Conservation (phyloP, 2,888 invertebrate genomes). For the Stenoptilia bipunctidactyla region DNA sequence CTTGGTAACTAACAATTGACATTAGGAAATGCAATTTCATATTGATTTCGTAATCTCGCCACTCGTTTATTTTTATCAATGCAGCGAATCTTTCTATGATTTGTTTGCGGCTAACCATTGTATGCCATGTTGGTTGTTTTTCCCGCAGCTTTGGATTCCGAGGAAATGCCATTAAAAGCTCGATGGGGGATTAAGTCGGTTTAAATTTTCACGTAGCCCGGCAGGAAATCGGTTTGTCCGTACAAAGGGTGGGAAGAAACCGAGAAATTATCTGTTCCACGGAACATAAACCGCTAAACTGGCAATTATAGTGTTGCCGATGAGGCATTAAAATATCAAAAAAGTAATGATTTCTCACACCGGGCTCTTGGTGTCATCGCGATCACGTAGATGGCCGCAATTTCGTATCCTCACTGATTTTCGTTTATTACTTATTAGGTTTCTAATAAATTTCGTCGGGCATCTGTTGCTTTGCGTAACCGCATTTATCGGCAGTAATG, state of each 20-base stretch:
- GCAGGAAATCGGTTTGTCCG: constrained; percentile 63
- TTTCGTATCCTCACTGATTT: constrained; percentile 39
- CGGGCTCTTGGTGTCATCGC: constrained; percentile 61
- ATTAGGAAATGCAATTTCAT: constrained; percentile 72
- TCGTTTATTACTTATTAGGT: constrained; percentile 51
- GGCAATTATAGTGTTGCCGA: constrained; percentile 65
- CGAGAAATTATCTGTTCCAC: constrained; percentile 61
- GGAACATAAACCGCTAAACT: constrained; percentile 63
- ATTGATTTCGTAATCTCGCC: constrained; percentile 66
- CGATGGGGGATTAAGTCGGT: constrained; percentile 61
- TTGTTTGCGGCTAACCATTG: constrained; percentile 58
- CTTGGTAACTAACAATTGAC: constrained; percentile 72
- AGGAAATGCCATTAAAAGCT: constrained; percentile 67
- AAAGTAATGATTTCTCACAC: constrained; percentile 59
- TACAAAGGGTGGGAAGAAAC: constrained; percentile 65
- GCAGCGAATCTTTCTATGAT: constrained; percentile 68
- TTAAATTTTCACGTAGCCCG: constrained; percentile 61
- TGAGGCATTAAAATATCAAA: constrained; percentile 65
- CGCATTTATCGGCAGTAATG: constrained; percentile 63
- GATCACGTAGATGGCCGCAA: constrained; percentile 51
- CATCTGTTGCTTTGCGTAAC: constrained; percentile 61
- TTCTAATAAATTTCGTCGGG: constrained; percentile 59
- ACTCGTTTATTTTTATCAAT: constrained; percentile 66
- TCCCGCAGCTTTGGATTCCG: constrained; percentile 50
- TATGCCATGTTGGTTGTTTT: constrained; percentile 39